A percentile compares a stretch with the other conserved stretches of the same genome.
phyloP scores from a whole-genome alignment of 2,888 invertebrate genomes.

The Parnassius glacialis region DNA sequence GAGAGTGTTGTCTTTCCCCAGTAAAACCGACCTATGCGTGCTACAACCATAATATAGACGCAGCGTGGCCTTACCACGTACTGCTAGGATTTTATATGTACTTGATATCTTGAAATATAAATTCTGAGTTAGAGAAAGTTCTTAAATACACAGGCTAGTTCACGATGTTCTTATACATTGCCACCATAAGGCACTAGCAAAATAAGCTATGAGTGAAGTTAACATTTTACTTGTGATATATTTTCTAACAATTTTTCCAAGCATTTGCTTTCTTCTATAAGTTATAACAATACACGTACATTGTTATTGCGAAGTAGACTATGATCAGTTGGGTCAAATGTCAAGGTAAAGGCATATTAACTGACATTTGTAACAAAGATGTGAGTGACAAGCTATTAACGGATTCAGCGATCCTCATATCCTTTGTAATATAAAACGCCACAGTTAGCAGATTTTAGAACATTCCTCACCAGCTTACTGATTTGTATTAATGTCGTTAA shows the following conservation, averaged over 20 bases:
- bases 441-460: constrained; percentile 25
- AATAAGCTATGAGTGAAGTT: no score
- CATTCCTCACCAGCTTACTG: constrained; percentile 39
- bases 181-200: no score
- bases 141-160: no score
- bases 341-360: constrained; percentile 47
- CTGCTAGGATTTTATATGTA: no score
- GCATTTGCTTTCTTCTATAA: constrained; percentile 9
- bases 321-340: constrained; percentile 74
- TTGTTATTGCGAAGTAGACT: constrained; percentile 44
- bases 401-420: constrained; percentile 54
- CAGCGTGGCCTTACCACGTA: no score
- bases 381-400: constrained; percentile 54
- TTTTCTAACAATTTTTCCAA: neutral
- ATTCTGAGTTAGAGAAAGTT: no score
- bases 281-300: constrained; percentile 32
- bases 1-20: no score
- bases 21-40: no score
- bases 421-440: constrained; percentile 23
- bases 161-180: no score
- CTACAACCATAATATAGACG: no score
- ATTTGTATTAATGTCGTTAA: constrained; percentile 58
- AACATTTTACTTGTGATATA: neutral
- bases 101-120: no score
- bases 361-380: constrained; percentile 24